phyloP scores from a whole-genome alignment of 2,888 invertebrate genomes.

The Ganaspis brasiliensis region DNA sequence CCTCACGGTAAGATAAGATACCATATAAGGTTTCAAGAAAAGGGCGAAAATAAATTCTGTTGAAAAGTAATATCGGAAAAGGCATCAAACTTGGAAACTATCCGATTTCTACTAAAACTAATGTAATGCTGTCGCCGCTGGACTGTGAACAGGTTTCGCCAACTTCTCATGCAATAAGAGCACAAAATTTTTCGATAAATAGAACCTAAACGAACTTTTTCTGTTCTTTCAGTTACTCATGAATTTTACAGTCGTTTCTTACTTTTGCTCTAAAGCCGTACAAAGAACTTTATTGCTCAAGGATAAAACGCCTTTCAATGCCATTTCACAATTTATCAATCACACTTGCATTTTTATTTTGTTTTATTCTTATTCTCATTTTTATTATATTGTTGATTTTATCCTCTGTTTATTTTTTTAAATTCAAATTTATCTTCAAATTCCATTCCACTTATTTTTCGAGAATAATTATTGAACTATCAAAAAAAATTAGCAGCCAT shows the following conservation, averaged over 20 bases:
- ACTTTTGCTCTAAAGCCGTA: neutral
- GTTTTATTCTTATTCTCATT: no score
- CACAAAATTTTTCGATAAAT: slow-evolving; percentile 1
- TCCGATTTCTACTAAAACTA: slow-evolving; percentile 42
- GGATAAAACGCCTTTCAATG: no score
- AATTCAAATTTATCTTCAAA: no score
- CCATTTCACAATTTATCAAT: no score
- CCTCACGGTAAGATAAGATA: slow-evolving; percentile 56
- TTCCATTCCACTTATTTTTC: no score
- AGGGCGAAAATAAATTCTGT: slow-evolving; percentile 54
- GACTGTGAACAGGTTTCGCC: slow-evolving; percentile 39
- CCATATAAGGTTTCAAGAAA: slow-evolving; percentile 47
- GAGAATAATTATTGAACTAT: no score
- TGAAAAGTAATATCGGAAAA: slow-evolving; percentile 59
- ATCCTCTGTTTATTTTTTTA: no score
- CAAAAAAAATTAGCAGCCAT: no score
- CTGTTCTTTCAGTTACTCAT: neutral
- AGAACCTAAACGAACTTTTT: slow-evolving; percentile 46
- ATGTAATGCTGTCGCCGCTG: slow-evolving; percentile 37
- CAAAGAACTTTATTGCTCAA: neutral
- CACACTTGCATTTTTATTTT: no score
- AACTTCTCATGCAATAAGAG: slow-evolving; percentile 35
- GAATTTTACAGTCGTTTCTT: neutral
- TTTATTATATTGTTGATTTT: no score
- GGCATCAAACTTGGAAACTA: slow-evolving; percentile 54